Base-by-base conservation (phyloP, 2,888 invertebrate species). In the Carpatolechia fugitivella region DNA sequence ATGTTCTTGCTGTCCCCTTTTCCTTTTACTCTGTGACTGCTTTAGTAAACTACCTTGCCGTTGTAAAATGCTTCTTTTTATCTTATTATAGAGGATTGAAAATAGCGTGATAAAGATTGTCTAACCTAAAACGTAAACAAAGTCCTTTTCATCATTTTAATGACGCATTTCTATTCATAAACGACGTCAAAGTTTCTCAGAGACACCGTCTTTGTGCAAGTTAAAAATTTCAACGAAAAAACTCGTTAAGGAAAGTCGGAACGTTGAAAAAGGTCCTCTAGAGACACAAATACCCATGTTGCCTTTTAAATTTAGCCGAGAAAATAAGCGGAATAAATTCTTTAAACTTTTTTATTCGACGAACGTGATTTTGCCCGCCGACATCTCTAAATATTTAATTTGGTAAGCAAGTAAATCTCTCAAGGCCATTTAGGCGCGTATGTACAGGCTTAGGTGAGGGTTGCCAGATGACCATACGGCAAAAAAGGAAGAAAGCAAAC, bases 351-450 rank as follows among this genome's bases (percentile, higher is more conserved):
- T 64, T 64, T 63, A 63, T 63, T 63, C 33, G 47, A 29, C 35
- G 41, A 54, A 51, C 55, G 55, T 55, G 55, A 51, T 51, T 49
- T 49, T 48, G 33, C 16, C 30, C 36, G 40, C 51, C 35, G 51
- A 51, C 38, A 30, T 35, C 56, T 52, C 57, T 76, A 63, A 72
- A 76, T 76, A 76, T 72, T 73, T 73, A 70, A 76, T 70, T 68
- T 63, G 62, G 63, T 66, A 64, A 66, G 63, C 67, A 66, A 67
- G 68, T 68, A 71, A 74, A 71, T 76, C 72, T 76, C 68, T 65
- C 59, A 60, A 71, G 68, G 66, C 68, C 66, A 64, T 70, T 68
- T 65, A 69, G 64, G 64, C 59, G 64, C 58, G 62, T 56, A 60
- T 60, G 63, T 57, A 61, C 30, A 11, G n/a, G 31, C 41, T 33